phyloP scores from a whole-genome alignment of 2,888 invertebrate species.

The Drosophila mayaguana region DNA sequence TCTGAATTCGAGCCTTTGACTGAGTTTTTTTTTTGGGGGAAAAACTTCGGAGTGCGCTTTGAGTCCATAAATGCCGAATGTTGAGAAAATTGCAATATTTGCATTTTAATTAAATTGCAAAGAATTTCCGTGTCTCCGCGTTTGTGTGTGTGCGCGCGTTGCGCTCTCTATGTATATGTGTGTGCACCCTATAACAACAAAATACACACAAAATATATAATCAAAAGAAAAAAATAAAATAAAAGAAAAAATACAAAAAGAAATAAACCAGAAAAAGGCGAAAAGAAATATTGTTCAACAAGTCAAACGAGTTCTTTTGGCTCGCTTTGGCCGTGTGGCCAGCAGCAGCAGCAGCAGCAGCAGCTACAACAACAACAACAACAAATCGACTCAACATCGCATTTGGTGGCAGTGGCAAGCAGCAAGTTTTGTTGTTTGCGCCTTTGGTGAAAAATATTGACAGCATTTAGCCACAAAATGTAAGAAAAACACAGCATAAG shows the following conservation, averaged over 20 bases:
- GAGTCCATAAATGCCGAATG: slow-evolving; percentile 42
- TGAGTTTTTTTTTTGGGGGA: slow-evolving; percentile 23
- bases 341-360: slow-evolving; percentile 66
- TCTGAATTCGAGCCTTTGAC: slow-evolving; percentile 30
- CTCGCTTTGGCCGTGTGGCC: slow-evolving; percentile 81
- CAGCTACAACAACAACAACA: slow-evolving; percentile 58
- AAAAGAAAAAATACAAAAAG: slow-evolving; percentile 64
- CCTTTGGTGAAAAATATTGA: slow-evolving; percentile 82
- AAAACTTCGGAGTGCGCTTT: slow-evolving; percentile 26
- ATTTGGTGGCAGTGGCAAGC: slow-evolving; percentile 71
- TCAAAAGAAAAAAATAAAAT: slow-evolving; percentile 52
- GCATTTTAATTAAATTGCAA: slow-evolving; percentile 62
- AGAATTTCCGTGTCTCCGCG: slow-evolving; percentile 47
- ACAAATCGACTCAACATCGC: slow-evolving; percentile 55
- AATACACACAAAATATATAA: slow-evolving; percentile 54
- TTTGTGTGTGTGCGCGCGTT: slow-evolving; percentile 12
- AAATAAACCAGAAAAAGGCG: slow-evolving; percentile 70
- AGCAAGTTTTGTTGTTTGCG: slow-evolving; percentile 69
- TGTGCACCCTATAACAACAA: slow-evolving; percentile 38
- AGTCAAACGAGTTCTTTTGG: slow-evolving; percentile 85
- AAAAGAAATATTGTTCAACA: slow-evolving; percentile 85
- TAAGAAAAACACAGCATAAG: slow-evolving; percentile 53
- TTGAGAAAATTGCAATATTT: slow-evolving; percentile 59
- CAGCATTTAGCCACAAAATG: slow-evolving; percentile 72
- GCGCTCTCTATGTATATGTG: slow-evolving; percentile 9